phyloP scores from a whole-genome alignment of 2,797 vertebrate species.

The Gorsachius magnificus region DNA sequence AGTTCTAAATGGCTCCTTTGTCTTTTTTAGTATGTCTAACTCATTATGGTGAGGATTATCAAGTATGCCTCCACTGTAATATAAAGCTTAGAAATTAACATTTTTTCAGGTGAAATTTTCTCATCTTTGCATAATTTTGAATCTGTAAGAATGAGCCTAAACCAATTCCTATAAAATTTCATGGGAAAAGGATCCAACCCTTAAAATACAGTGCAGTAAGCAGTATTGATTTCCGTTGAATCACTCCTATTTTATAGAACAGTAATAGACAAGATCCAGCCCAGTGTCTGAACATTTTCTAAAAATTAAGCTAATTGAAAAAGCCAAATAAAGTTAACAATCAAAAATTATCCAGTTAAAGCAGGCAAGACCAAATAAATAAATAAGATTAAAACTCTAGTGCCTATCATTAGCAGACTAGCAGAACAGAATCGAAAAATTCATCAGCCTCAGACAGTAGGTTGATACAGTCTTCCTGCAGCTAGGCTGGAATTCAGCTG shows the following conservation, averaged over 20 bases:
- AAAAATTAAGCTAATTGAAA: constrained; percentile 68
- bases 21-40: not conserved
- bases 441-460: not conserved
- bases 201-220: not conserved
- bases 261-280: constrained; percentile 36
- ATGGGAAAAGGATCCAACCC: not conserved
- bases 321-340: constrained; percentile 66
- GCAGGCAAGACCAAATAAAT: constrained; percentile 48
- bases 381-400: constrained; percentile 43
- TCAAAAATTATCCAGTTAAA: constrained; percentile 60
- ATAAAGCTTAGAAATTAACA: not conserved
- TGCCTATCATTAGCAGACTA: constrained; percentile 49
- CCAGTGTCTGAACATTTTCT: constrained; percentile 56
- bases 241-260: not conserved
- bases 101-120: not conserved
- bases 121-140: not conserved
- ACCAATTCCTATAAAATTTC: not conserved
- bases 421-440: constrained; percentile 12
- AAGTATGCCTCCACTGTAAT: not conserved
- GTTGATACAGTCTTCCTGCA: constrained; percentile 21
- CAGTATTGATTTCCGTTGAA: constrained; percentile 31
- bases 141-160: not conserved
- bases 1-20: not conserved
- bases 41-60: not conserved
- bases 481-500: not conserved